A percentile compares a stretch with the other conserved stretches of the same genome.
These are phyloP conservation scores for Drosophila tropicalis DNA, from an alignment of 1,140 invertebrate genomes.

Conservation along the genomic window DNA sequence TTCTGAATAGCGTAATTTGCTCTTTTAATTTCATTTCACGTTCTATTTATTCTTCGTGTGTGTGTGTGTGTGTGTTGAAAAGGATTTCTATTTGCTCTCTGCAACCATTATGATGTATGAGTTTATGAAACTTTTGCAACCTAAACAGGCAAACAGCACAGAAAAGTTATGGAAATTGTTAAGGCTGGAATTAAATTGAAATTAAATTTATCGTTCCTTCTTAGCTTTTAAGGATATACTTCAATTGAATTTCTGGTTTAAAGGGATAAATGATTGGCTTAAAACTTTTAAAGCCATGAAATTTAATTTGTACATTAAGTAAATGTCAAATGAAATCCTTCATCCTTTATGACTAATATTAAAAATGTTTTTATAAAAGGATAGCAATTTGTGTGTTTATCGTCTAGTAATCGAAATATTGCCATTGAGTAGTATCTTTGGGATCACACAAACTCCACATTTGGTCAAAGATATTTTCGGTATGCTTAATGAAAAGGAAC, in stretches of 20 bases:
- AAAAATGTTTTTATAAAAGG: no score
- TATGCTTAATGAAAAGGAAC: conserved; percentile 64
- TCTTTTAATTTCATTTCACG: conserved; percentile 75
- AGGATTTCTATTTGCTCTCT: conserved; percentile 30
- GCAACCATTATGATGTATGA: background rate
- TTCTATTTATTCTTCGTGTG: conserved; percentile 55
- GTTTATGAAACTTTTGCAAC: conserved; percentile 25
- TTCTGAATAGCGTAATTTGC: conserved; percentile 65
- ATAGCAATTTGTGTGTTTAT: background rate
- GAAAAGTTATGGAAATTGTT: background rate
- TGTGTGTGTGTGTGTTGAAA: conserved; percentile 6
- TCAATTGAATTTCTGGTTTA: no score
- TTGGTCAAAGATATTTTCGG: conserved; percentile 14
- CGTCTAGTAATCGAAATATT: no score
- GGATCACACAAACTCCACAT: no score
- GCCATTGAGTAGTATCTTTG: no score
- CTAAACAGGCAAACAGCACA: background rate
- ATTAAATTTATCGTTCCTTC: no score
- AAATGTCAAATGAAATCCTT: no score
- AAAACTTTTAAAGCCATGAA: no score
- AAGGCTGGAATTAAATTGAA: background rate
- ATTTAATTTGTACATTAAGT: no score
- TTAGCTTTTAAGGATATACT: no score
- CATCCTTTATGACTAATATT: no score
- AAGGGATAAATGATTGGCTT: no score